A percentile compares a stretch with the other conserved stretches of the same genome.
Conservation (phyloP, 1,140 invertebrate species). For the Oryctes rhinoceros region DNA sequence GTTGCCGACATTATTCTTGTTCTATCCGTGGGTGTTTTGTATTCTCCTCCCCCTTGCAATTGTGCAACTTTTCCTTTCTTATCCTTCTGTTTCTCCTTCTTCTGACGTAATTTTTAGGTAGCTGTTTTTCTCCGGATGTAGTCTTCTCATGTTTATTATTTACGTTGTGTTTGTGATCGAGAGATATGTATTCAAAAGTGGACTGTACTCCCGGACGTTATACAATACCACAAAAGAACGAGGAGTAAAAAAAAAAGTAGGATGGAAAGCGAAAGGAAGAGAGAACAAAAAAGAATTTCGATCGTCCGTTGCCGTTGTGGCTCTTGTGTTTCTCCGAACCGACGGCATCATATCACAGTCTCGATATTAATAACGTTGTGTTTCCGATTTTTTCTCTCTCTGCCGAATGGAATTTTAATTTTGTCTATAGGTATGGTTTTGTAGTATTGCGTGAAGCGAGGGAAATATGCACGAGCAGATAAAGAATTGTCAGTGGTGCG, state of each 20-base stretch:
- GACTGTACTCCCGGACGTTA: background rate
- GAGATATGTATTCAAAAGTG: slow-evolving; percentile 16
- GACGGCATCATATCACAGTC: slow-evolving; percentile 4
- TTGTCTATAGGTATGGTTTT: slow-evolving; percentile 4
- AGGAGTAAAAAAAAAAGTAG: background rate
- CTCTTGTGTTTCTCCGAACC: background rate
- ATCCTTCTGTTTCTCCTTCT: background rate
- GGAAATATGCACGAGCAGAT: background rate
- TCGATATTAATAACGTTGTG: slow-evolving; percentile 29
- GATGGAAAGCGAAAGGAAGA: background rate
- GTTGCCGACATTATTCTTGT: slow-evolving; percentile 31
- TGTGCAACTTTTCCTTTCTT: slow-evolving; percentile 12
- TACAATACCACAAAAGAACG: slow-evolving; percentile 13
- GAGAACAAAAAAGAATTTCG: slow-evolving; percentile 11
- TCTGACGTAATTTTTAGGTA: background rate
- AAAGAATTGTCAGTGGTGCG: too few species aligned
- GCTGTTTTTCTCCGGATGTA: background rate
- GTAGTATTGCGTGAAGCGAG: background rate
- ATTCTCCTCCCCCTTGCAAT: background rate
- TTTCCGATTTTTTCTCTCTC: slow-evolving; percentile 21
- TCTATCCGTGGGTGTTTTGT: slow-evolving; percentile 28
- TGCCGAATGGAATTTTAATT: slow-evolving; percentile 22
- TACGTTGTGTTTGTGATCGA: slow-evolving; percentile 33
- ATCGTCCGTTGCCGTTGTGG: background rate
- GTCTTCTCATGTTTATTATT: background rate